Evolutionary conservation across 1,140 invertebrate genomes (phyloP), one percentile per base, ranked within the genome.

Genomic region (Pectinophora gossypiella): DNA sequence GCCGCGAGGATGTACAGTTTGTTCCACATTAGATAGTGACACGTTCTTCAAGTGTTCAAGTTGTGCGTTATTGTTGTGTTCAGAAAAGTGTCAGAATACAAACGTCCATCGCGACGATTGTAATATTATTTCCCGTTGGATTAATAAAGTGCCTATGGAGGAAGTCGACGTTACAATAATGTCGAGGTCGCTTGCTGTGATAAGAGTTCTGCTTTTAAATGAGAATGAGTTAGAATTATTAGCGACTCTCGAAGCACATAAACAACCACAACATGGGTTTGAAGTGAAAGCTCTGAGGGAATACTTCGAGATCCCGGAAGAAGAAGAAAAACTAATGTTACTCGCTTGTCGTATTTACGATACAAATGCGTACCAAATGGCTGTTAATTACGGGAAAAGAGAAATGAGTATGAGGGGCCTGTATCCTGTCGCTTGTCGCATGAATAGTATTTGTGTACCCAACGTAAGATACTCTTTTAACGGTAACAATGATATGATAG

Each of bases 401-500:
- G 79, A 90, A 54, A 86, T 89, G 20, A 90, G 90, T 63, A 76
- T 93, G 21, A 88, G 93, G 55, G 94, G 93, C 1, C 77, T 96
- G 3, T 96, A 93, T 77, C 93, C 94, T 2, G 76, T 94, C 15
- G 90, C 92, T 0, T 90, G 92, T 12, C 79, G 95, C 21, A 89
- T 95, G 71, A 95, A 95, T 77, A 94, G 96, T 67, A 89, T 87
- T 22, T 96, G 95, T 66, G 83, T 89, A 7, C 92, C 94, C 1
- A 96, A 96, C 69, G 94, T 93, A 0, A 90, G 89, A 15, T 92
- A 94, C 54, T 85, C 89, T 35, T 94, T 92, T 54, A 90, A 91
- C 56, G 65, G 78, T 3, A 71, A 90, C 4, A 88, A 88, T 15
- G 82, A 89, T 21, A 92, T 96, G 78, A 84, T 89, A 12, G 90